Evolutionary conservation across 2,888 invertebrate genomes (phyloP).

Genomic region (Agyllia agylla): DNA sequence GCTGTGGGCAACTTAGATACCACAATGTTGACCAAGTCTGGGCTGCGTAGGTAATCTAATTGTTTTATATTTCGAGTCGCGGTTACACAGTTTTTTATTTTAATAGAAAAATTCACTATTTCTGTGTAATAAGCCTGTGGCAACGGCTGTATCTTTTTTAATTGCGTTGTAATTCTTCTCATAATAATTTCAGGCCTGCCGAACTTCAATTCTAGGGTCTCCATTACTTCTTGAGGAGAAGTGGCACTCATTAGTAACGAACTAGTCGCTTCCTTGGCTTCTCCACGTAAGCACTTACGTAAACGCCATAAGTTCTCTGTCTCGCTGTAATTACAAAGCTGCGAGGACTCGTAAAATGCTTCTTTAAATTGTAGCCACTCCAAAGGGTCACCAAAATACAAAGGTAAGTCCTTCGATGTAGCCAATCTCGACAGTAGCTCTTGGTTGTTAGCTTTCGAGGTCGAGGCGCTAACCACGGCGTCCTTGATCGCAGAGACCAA

Average conservation of each 20-base stretch:
- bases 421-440: neutral
- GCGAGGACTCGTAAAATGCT: conserved; percentile 73
- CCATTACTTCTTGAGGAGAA: conserved; percentile 57
- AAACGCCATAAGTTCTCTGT: conserved; percentile 75
- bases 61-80: neutral
- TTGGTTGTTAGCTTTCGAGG: neutral
- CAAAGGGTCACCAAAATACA: conserved; percentile 68
- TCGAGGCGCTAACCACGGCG: neutral
- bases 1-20: neutral
- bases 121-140: neutral
- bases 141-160: neutral
- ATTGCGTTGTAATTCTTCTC: neutral
- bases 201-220: conserved; percentile 70
- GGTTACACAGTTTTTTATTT: neutral
- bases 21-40: neutral
- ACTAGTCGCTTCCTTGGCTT: conserved; percentile 71
- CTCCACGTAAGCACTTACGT: conserved; percentile 71
- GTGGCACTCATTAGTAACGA: conserved; percentile 64
- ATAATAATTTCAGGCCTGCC: conserved; percentile 68
- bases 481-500: neutral
- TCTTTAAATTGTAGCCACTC: conserved; percentile 77
- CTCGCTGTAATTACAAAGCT: conserved; percentile 65
- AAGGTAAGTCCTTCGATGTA: neutral
- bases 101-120: neutral
- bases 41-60: neutral